Evolutionary conservation across 1,140 invertebrate species (phyloP), one percentile per base, ranked within the genome.

Genomic region (Drosophila saltans): DNA sequence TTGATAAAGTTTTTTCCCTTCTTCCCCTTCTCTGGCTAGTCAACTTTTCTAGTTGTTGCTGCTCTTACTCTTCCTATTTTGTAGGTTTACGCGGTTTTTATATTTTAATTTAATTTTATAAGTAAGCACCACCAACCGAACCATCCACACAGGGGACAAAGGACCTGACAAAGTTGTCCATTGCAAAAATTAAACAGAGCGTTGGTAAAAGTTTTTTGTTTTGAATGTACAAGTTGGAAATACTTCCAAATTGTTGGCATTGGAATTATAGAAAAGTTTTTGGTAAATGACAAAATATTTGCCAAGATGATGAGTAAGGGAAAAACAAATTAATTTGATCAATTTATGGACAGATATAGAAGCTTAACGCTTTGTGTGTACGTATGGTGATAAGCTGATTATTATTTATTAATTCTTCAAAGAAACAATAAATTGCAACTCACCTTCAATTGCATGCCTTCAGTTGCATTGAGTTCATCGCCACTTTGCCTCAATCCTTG

Each of bases 381-480:
- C 16, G 16, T 16, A 30, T 30, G 2, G 33, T 52, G 21, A 26
- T 52, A 57, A 57, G 55, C 33, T 9, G 21, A 3, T 39, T 59
- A 39, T 33, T 33, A 59, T 39, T 36, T 39, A 36, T 39, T 16
- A 39, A n/a, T 30, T 30, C 39, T 64, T 26, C 3, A 8, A 52
- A 24, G 26, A 57, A 28, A 43, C 41, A 69, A 59, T 65, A 61
- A 40, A 39, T 72, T 16, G 21, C 43, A 33, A 69, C 91, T 86
- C 72, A 92, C 91, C 83, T 92, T 92, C 62, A 92, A 70, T 73
- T 92, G 91, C 91, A 92, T 92, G 70, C 91, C 91, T 76, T 92
- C 91, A 40, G 78, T 82, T 59, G 83, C 89, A 62, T 89, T 90
- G 16, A 92, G 78, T 57, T 92, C 91, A 36, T 92, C 91, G 55